Conservation (phyloP, 2,888 invertebrate genomes). For the Drosophila nr. medialis region DNA sequence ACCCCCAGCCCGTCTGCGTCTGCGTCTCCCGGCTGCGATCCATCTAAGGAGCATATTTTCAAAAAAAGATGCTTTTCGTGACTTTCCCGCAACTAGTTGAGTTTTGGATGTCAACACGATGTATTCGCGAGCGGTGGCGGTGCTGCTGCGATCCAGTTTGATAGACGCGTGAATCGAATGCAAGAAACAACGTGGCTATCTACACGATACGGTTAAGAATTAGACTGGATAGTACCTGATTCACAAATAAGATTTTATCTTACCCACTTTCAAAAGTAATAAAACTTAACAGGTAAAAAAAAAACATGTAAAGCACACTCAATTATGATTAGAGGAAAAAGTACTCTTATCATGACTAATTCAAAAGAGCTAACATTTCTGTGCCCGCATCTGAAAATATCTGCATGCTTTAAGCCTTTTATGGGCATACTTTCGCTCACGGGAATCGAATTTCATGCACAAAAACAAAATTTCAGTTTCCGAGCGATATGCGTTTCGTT, state of each 20-base stretch:
- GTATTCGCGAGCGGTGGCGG: slow-evolving; percentile 71
- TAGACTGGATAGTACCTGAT: slow-evolving; percentile 20
- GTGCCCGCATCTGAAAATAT: slow-evolving; percentile 13
- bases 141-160: slow-evolving; percentile 46
- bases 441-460: slow-evolving; percentile 84
- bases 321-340: not conserved
- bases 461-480: slow-evolving; percentile 61
- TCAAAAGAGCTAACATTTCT: not conserved
- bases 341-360: not conserved
- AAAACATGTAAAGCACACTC: not conserved
- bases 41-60: slow-evolving; percentile 85
- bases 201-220: not conserved
- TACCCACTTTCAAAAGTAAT: not conserved
- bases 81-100: slow-evolving; percentile 83
- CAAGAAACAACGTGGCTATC: slow-evolving; percentile 11
- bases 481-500: slow-evolving; percentile 55
- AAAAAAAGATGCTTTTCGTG: slow-evolving; percentile 73
- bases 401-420: slow-evolving; percentile 71
- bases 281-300: slow-evolving; percentile 17
- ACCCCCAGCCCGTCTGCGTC: slow-evolving; percentile 25
- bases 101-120: slow-evolving; percentile 84
- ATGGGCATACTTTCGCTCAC: slow-evolving; percentile 78
- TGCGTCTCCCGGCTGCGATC: slow-evolving; percentile 63
- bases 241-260: slow-evolving; percentile 6
- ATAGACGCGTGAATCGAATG: slow-evolving; percentile 31